Base-by-base conservation (phyloP, 2,888 invertebrate species). In the Kryphioiulus occultus region DNA sequence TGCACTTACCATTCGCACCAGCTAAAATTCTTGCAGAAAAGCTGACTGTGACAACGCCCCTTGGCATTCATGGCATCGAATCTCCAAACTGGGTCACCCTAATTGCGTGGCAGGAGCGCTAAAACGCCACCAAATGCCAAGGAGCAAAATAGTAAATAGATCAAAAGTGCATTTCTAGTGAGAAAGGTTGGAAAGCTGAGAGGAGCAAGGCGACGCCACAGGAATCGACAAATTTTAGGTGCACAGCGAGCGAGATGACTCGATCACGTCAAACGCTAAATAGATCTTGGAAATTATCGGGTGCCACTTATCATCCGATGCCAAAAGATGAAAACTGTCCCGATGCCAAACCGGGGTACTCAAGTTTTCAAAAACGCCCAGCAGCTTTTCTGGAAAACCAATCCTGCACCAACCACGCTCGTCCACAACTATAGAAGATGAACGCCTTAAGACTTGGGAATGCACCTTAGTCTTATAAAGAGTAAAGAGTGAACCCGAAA, bases 61-160 rank as follows among this genome's bases (percentile, higher is more conserved):
- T 68, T 68, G 59, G 59, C 59, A 68, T 68, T 68, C 59, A 68
- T 68, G 4, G 19, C 19, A 22, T 68, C 59, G 59, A 22, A 68
- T 68, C 19, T 26, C 2, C 59, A 68, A 68, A 68, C 59, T 68
- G 59, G 59, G 59, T 68, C 59, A 10, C 59, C 26, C 59, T 68
- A 68, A 68, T 68, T 68, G 59, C 59, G 22, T 68, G 9, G 22
- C 59, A 68, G 22, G 59, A 68, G 22, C 59, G 59, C 59, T 68
- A 68, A 68, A 68, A 68, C 59, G 59, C 59, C 59, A 68, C 22
- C 59, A 68, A 68, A 68, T 68, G 59, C 22, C 59, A 68, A 68
- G 59, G 59, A 68, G 59, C 59, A 68, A 22, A 68, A 68, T 22
- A 68, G 59, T 22, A 68, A 68, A 68, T 68, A 68, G 59, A 68